These are phyloP conservation scores for Leptestheria dahalacensis DNA, from an alignment of 1,140 invertebrate species.

Conservation along the genomic window DNA sequence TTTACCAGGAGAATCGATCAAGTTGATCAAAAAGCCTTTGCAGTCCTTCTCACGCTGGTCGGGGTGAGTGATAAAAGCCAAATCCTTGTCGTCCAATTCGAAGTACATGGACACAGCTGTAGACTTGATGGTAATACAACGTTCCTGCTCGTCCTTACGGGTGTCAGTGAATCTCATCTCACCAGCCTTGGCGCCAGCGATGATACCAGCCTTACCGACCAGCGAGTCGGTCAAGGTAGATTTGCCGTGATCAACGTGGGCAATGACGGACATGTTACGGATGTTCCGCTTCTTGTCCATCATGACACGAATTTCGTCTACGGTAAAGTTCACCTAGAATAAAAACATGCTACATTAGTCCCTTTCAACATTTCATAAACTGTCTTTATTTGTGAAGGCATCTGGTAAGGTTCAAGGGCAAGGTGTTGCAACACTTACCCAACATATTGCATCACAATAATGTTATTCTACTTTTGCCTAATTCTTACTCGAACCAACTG, in stretches of 20 bases:
- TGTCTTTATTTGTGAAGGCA: not conserved
- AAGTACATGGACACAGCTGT: conserved; percentile 99
- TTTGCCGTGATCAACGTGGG: conserved; percentile 99
- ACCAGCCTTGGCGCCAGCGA: conserved; percentile 93
- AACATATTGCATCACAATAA: not conserved
- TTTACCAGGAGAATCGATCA: conserved; percentile 80
- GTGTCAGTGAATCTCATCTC: conserved; percentile 99
- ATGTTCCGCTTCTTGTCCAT: conserved; percentile 99
- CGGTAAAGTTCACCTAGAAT: conserved; percentile 94
- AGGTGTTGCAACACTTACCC: not conserved
- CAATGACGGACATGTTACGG: conserved; percentile 99
- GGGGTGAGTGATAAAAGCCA: conserved; percentile 68
- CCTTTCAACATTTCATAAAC: not conserved
- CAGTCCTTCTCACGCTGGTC: conserved; percentile 78
- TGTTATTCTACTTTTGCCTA: not conserved
- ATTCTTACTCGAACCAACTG: not conserved
- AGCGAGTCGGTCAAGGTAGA: conserved; percentile 98
- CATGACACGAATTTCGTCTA: conserved; percentile 97
- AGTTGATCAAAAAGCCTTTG: conserved; percentile 96
- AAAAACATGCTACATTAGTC: not conserved
- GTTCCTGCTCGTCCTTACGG: conserved; percentile 96
- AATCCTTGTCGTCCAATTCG: conserved; percentile 81
- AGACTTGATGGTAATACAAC: conserved; percentile 99
- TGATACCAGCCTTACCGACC: conserved; percentile 99
- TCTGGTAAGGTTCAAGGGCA: not conserved